Percentiles rank a stretch among this genome's conserved stretches.
These are phyloP conservation scores for Apeira syringaria DNA, from an alignment of 2,888 invertebrate genomes.

Conservation along the genomic window DNA sequence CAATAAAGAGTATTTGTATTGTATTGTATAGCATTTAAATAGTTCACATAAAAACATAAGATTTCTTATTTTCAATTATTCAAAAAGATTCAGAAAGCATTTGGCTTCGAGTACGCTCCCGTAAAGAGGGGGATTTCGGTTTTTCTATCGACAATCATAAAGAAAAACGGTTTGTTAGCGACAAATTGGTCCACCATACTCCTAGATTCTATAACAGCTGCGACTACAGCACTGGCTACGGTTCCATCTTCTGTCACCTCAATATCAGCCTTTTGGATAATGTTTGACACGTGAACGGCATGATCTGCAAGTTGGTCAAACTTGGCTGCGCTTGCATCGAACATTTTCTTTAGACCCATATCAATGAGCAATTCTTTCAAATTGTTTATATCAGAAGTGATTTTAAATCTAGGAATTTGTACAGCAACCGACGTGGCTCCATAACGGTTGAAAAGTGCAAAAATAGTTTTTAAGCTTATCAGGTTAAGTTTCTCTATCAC, in stretches of 20 bases:
- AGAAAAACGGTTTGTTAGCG: conserved; percentile 66
- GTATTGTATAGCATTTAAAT: no score
- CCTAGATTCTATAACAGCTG: conserved; percentile 41
- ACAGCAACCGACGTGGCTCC: conserved; percentile 73
- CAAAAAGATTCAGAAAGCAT: conserved; percentile 47
- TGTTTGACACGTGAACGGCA: conserved; percentile 51
- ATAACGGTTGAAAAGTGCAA: conserved; percentile 58
- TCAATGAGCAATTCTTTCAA: conserved; percentile 68
- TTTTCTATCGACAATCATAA: conserved; percentile 63
- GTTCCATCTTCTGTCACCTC: conserved; percentile 70
- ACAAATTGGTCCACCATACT: conserved; percentile 43
- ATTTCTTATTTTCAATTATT: no score
- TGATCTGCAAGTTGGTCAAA: conserved; percentile 49
- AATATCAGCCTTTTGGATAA: conserved; percentile 68
- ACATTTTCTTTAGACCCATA: conserved; percentile 64
- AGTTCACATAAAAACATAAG: no score
- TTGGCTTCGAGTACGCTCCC: conserved; percentile 69
- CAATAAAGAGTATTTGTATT: no score
- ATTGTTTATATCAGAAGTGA: conserved; percentile 72
- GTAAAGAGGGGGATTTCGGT: conserved; percentile 56
- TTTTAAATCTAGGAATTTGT: conserved; percentile 84
- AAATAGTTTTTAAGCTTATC: conserved; percentile 70
- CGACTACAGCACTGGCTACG: conserved; percentile 48
- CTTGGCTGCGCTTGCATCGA: conserved; percentile 46
- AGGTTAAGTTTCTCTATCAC: conserved; percentile 76